Base-by-base conservation (phyloP, 2,888 invertebrate species). In the Plebejus argus region DNA sequence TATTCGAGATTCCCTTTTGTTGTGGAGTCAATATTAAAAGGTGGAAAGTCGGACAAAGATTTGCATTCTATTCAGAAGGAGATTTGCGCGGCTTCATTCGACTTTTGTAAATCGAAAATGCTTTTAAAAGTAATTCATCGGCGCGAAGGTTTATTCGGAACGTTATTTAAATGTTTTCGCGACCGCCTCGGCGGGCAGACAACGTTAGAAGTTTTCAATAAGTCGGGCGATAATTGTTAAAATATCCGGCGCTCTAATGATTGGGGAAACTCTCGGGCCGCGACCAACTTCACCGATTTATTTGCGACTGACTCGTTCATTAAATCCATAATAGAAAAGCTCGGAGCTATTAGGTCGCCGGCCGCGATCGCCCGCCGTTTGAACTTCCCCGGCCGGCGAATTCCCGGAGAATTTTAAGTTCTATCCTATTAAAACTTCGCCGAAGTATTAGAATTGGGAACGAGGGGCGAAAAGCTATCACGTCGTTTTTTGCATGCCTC, bases 361-460 rank as follows among this genome's bases (percentile, higher is more conserved):
- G 84, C 84, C 81, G 85, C 81, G 84, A 86, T 85, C 84, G 83
- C 83, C 83, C 83, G 85, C 83, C 85, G 84, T 85, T 86, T 87
- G 85, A 91, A 91, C 88, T 90, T 89, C 87, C 83, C 86, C 85
- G 83, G 85, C 87, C 88, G 66, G 28, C 86, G 89, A 89, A 89
- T 90, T 91, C 88, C 89, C 88, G 86, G 89, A 90, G 91, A 93
- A 91, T 91, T 90, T 92, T 89, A 91, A 93, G 89, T 91, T 89
- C 89, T 90, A 93, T 92, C 93, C 91, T 92, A 93, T 93, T 93
- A 93, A 93, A 94, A 94, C 91, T 94, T 93, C 90, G 89, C 83
- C 85, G 86, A 92, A 92, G 92, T 92, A 93, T 93, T 91, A 91
- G 92, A 93, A 93, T 91, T 92, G 89, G 87, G 90, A 92, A 93